Conservation (phyloP, 2,113 vertebrate genomes). For the Phodopus roborovskii region DNA sequence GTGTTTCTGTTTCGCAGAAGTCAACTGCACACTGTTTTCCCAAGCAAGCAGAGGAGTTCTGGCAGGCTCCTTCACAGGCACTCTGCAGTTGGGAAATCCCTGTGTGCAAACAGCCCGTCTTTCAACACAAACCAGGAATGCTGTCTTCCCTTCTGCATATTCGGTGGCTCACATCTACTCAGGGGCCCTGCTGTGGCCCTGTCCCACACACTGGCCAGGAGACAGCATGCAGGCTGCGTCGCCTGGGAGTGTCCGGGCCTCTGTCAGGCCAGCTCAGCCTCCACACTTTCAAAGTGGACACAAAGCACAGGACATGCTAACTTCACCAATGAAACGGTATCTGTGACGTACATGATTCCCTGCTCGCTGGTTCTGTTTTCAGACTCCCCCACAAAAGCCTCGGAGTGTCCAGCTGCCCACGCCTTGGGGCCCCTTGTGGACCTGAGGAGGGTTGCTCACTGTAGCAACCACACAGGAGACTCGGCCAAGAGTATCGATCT, state of each 20-base stretch:
- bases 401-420: too few species aligned
- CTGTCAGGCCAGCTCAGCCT: background rate
- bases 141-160: background rate
- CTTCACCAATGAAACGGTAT: background rate
- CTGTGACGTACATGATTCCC: background rate
- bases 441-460: background rate
- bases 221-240: background rate
- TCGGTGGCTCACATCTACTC: rapidly evolving
- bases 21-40: slow-evolving; percentile 66
- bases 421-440: rapidly evolving
- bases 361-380: background rate
- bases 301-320: background rate
- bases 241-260: background rate
- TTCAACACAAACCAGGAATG: background rate
- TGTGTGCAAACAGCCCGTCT: slow-evolving; percentile 44
- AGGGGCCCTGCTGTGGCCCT: too few species aligned
- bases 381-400: background rate
- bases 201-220: rapidly evolving
- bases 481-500: background rate
- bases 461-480: background rate
- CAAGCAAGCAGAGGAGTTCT: slow-evolving; percentile 61
- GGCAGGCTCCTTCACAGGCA: slow-evolving; percentile 7
- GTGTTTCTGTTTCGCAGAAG: slow-evolving; percentile 13
- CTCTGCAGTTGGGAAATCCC: slow-evolving; percentile 52
- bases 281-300: background rate